Conservation (phyloP, 1,140 invertebrate genomes). For the Drosophila obscura region DNA sequence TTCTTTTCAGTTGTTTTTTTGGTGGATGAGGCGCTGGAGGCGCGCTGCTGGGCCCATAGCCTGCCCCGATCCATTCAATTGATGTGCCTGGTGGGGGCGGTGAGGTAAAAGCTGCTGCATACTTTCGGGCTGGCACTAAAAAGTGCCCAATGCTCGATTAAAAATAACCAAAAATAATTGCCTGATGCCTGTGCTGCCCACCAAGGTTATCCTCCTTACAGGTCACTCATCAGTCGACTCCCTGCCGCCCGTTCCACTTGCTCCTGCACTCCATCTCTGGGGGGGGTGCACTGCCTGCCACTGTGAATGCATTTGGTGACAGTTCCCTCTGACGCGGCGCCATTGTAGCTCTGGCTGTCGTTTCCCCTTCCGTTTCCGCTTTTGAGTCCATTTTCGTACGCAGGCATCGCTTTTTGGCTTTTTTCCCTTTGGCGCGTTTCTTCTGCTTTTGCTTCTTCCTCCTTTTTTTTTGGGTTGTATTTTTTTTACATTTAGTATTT, state of each 20-base stretch:
- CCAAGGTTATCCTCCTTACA: background rate
- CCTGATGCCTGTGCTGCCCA: no score
- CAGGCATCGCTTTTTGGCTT: no score
- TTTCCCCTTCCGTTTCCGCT: slow-evolving; percentile 40
- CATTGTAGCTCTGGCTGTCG: slow-evolving; percentile 49
- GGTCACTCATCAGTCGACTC: background rate
- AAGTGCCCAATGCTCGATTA: background rate
- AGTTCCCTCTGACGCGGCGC: slow-evolving; percentile 34
- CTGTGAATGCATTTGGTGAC: slow-evolving; percentile 41
- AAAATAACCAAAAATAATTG: no score
- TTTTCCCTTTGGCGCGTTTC: background rate
- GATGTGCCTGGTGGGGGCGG: no score
- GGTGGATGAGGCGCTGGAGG: no score
- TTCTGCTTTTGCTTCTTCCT: background rate
- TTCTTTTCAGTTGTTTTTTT: slow-evolving; percentile 11
- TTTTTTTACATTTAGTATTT: background rate
- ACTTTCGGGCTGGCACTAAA: slow-evolving; percentile 24
- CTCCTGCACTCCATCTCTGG: no score
- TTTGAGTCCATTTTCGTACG: slow-evolving; percentile 3
- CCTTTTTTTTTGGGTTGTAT: background rate
- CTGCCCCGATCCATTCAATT: no score
- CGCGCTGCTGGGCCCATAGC: no score
- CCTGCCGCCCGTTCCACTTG: background rate
- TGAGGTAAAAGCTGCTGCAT: no score
- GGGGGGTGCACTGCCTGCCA: no score